A percentile compares a stretch with the other conserved stretches of the same genome.
Conservation (phyloP, 2,797 vertebrate genomes). For the Siniperca scherzeri region DNA sequence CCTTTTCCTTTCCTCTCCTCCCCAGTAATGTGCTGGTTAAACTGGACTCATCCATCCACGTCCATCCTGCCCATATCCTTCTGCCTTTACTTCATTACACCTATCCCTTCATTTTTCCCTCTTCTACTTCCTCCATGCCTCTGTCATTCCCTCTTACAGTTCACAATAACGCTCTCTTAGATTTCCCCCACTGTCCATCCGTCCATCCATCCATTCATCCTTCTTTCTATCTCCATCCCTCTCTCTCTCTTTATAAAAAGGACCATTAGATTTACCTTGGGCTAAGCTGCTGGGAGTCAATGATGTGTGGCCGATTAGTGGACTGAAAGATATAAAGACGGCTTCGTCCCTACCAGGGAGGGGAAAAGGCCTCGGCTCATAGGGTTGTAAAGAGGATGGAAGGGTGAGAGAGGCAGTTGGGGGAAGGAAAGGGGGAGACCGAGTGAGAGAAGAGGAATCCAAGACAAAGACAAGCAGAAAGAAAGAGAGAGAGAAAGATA, state of each 20-base stretch:
- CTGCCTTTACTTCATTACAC: not conserved
- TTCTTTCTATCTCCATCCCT: slow-evolving; percentile 12
- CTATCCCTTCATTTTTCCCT: not conserved
- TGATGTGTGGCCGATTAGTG: slow-evolving; percentile 58
- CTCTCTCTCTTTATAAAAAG: slow-evolving; percentile 37
- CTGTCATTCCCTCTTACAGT: not conserved
- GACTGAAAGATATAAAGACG: slow-evolving; percentile 48
- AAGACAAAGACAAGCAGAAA: slow-evolving; percentile 6
- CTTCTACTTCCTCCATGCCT: not conserved
- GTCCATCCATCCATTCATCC: slow-evolving; percentile 36
- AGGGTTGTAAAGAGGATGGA: slow-evolving; percentile 23
- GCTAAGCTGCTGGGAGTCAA: slow-evolving; percentile 55
- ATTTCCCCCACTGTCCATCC: not conserved
- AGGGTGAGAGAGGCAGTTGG: not conserved
- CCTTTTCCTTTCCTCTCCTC: not conserved
- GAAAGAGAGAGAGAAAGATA: slow-evolving; percentile 15
- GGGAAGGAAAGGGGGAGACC: not conserved
- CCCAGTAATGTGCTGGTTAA: slow-evolving; percentile 33
- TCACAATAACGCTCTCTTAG: slow-evolving; percentile 14
- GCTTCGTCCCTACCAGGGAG: slow-evolving; percentile 5
- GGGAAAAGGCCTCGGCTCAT: slow-evolving; percentile 15
- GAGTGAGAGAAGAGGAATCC: not conserved
- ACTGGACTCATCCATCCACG: slow-evolving; percentile 26
- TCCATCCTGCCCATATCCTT: slow-evolving; percentile 15
- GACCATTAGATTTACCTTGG: slow-evolving; percentile 69